These are phyloP conservation scores for Ceratoteleas bidentatus DNA, from an alignment of 1,140 invertebrate species.

Conservation along the genomic window DNA sequence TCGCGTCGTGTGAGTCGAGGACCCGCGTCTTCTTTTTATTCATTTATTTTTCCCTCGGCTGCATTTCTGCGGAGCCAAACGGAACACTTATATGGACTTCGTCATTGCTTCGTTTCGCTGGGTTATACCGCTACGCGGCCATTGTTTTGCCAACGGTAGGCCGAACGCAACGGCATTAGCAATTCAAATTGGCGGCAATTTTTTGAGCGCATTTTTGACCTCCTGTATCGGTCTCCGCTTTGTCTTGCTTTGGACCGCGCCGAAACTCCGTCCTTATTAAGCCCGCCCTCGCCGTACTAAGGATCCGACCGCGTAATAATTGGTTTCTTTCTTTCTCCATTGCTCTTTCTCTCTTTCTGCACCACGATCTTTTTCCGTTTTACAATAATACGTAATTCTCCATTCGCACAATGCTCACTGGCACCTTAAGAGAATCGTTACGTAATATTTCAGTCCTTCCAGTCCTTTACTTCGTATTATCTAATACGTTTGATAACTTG, in stretches of 20 bases:
- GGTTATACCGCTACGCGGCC: constrained; percentile 79
- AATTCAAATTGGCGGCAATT: constrained; percentile 83
- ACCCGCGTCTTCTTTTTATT: constrained; percentile 66
- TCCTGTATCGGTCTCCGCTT: constrained; percentile 80
- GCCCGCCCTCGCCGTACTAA: constrained; percentile 81
- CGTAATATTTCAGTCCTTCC: constrained; percentile 17
- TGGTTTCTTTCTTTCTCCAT: constrained; percentile 52
- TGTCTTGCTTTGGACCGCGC: constrained; percentile 72
- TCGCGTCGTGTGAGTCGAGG: constrained; percentile 36
- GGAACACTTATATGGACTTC: constrained; percentile 81
- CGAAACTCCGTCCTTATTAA: constrained; percentile 81
- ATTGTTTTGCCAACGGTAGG: constrained; percentile 78
- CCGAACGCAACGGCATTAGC: constrained; percentile 74
- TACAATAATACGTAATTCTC: constrained; percentile 55
- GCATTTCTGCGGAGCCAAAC: constrained; percentile 79
- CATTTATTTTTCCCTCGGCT: constrained; percentile 78
- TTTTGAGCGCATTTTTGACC: constrained; percentile 82
- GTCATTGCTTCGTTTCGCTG: constrained; percentile 76
- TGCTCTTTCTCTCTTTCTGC: constrained; percentile 38
- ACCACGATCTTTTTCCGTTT: constrained; percentile 51
- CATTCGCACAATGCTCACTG: constrained; percentile 23
- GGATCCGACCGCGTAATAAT: constrained; percentile 74
- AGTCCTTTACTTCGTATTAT: neutral
- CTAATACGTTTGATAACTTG: too few relatives aligned
- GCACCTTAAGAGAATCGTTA: constrained; percentile 20